Evolutionary conservation across 1,140 invertebrate species (phyloP), one percentile per base, ranked within the genome.

Genomic region (Drosophila repleta): DNA sequence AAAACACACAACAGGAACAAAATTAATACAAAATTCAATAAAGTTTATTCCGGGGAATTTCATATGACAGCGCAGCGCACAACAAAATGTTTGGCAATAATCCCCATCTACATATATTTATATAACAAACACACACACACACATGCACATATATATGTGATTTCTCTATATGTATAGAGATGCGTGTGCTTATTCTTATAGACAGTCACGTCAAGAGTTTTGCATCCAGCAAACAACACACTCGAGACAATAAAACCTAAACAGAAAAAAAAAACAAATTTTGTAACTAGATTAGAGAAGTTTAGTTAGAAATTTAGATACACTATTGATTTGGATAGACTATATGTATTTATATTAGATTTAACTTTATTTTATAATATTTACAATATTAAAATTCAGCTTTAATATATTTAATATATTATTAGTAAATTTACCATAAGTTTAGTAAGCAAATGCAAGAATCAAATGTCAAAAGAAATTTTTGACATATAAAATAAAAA

Each of bases 1-100:
- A 43, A 46, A 45, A 46, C 41, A 32, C 55, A 43, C 55, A 57
- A 29, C 39, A 11, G 39, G 24, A 57, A 57, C 39, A 84, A 81
- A 87, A 87, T 85, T 81, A 85, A 81, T 77, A 60, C 74, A 60
- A 85, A 87, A 87, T 87, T 80, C 81, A 85, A 85, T 85, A 85
- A 87, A 81, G 65, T 81, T 85, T 74, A 58, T 68, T 81, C 63
- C 64, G 43, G 45, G 65, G 81, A 85, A 87, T 85, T 85, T 79
- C 74, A 76, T 80, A 77, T 77, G 77, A 81, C 73, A 73, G 68
- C 17, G 39, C 67, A 63, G 37, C 20, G 57, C 61, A 45, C 48
- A 49, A 60, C 55, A 49, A 63, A 63, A 48, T 48, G 32, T 41
- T 58, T 24, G 45, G 61, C 37, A 56, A 75, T 72, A 72, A 67